Evolutionary conservation across 2,888 invertebrate species (phyloP), one percentile per base, ranked within the genome.

Genomic region (Rugalucina vietnamica): DNA sequence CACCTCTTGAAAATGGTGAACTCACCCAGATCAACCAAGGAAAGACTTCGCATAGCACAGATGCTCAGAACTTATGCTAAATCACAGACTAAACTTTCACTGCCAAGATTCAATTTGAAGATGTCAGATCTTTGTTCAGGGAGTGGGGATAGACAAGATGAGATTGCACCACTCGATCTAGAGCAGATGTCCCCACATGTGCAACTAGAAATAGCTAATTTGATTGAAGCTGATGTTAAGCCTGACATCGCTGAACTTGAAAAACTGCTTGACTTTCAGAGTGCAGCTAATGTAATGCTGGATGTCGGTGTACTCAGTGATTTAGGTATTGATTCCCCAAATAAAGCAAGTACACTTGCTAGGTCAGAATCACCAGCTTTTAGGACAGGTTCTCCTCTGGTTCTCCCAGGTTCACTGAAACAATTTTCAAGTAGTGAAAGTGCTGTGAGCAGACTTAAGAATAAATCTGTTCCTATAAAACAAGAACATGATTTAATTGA

Each of bases 1-100:
- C 37, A 85, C 32, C 82, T 93, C 18, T 74, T 90, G 29, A 92
- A 91, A 76, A 91, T 93, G 89, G 91, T 93, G 14, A 93, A 93
- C 76, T 89, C 91, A 21, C 93, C 93, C 29, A 85, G 92, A 57
- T 91, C 93, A 32, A 84, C 91, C 8, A 92, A 91, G 77, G 91
- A 93, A 79, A 82, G 90, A 39, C 69, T 89, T 43, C 88, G 90
- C 39, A 80, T 93, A 14, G 92, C 92, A 21, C 84, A 90, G 57
- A 89, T 93, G 87, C 78, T 93, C 36, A 84, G 91, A 75, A 84
- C 86, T 43, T 88, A 91, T 82, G 88, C 90, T 10, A 88, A 88
- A 36, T 88, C 90, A 29, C 86, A 88, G 49, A 87, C 84, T 4
- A 89, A 87, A 32, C 81, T 91, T 21, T 90, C 90, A 21, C 81